Percentiles rank a stretch among this genome's conserved stretches.
Evolutionary conservation across 2,797 vertebrate species (phyloP).

Genomic region (Pyrocephalus nanus): DNA sequence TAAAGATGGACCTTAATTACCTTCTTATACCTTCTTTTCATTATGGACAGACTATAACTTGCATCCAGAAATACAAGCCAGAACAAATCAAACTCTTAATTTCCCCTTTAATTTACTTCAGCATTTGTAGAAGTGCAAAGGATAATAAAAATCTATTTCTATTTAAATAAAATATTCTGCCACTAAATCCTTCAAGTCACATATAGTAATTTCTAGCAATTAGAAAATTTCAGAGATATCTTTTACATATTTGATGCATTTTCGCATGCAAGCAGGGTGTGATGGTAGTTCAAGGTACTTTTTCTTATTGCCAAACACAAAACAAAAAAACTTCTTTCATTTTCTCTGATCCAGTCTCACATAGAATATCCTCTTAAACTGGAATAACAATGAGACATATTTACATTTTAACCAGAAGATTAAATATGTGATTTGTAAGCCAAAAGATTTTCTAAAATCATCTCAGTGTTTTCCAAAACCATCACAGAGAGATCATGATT

Average conservation of each 20-base stretch:
- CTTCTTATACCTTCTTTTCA: not conserved
- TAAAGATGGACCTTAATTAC: not conserved
- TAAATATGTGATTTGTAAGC: not conserved
- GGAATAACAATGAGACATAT: slow-evolving; percentile 6
- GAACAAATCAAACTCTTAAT: not conserved
- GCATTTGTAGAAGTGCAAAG: not conserved
- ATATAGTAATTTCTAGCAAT: not conserved
- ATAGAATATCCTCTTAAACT: not conserved
- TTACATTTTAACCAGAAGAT: slow-evolving; percentile 4
- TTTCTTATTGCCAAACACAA: not conserved
- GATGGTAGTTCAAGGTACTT: not conserved
- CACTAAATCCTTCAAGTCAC: not conserved
- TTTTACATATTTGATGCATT: not conserved
- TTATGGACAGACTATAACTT: not conserved
- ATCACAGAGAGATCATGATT: not conserved
- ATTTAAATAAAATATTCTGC: not conserved
- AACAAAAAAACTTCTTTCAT: not conserved
- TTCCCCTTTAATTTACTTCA: not conserved
- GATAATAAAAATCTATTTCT: not conserved
- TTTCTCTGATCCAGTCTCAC: not conserved
- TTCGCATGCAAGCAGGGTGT: not conserved
- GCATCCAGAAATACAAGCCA: not conserved
- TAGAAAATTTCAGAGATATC: not conserved
- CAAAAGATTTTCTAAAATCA: not conserved
- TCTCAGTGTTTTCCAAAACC: not conserved